Evolutionary conservation across 1,140 invertebrate genomes (phyloP), one percentile per base, ranked within the genome.

Genomic region (Brachionus asplanchnoidis): DNA sequence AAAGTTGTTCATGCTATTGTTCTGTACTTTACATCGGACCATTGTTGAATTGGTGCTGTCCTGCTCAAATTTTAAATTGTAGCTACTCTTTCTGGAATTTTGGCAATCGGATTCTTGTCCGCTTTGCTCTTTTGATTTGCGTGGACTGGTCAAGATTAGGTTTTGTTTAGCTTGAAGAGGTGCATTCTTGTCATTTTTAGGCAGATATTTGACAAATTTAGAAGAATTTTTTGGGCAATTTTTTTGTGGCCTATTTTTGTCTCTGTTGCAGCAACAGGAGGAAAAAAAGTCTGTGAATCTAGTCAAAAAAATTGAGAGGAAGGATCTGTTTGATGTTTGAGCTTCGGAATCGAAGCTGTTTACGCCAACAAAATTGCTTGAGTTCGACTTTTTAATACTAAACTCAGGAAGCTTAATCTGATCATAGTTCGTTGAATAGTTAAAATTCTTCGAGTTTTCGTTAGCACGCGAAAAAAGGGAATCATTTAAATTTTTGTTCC

Each of bases 1-100:
- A 50, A 77, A 77, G 53, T 77, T 77, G 32, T 77, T 77, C 32
- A 77, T 26, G 26, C 73, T 77, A 77, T 77, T 77, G 17, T 77
- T 77, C 50, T 50, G 8, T 14, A 50, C 14, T 77, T 77, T 77
- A 50, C 20, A 77, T 26, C 26, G 20, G 7, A 26, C 53, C 12
- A 50, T 36, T 14, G 12, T 77, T 17, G 73, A 77, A 77, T 77
- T 77, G 11, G 23, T 36, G 46, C 73, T 77, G 26, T 77, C 73
- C 8, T 46, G 46, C n/a, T 77, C 73, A 23, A 23, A 50, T 28
- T 36, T 46, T 20, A 46, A 77, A 77, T 77, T 77, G 23, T 46
- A 50, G 46, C 73, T 77, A 50, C 42, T 77, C 26, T 77, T 77
- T 77, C 42, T 46, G 42, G 44, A 77, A 50, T 50, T 46, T 17